Evolutionary conservation across 1,140 invertebrate genomes (phyloP).

Genomic region (Plutomurus gul): DNA sequence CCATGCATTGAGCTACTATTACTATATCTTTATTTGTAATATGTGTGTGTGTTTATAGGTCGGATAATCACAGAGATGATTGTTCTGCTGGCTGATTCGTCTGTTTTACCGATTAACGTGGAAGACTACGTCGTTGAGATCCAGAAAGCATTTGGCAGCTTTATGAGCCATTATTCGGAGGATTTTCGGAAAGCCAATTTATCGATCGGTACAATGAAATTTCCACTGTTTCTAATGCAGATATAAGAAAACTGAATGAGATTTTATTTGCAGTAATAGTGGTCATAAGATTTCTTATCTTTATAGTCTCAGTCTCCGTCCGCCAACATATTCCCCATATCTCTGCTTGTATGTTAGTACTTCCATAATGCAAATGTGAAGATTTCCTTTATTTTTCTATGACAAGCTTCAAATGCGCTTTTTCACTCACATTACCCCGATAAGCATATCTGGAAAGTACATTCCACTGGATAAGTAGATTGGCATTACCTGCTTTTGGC

Average conservation of each 20-base stretch:
- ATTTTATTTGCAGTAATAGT: background rate
- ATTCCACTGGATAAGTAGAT: no score
- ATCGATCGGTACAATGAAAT: constrained; percentile 50
- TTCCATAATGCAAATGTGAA: background rate
- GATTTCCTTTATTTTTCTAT: background rate
- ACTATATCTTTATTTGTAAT: no score
- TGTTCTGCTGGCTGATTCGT: constrained; percentile 50
- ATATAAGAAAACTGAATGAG: background rate
- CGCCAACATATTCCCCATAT: no score
- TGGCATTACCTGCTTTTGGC: no score
- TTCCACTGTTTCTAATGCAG: background rate
- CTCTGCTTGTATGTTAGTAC: background rate
- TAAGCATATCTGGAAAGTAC: no score
- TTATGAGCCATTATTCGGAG: constrained; percentile 48
- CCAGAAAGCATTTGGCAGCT: constrained; percentile 49
- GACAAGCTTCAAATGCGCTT: background rate
- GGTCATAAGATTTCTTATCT: constrained; percentile 13
- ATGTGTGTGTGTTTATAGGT: constrained; percentile 32
- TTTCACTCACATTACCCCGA: no score
- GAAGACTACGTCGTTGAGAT: constrained; percentile 53
- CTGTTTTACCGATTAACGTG: constrained; percentile 51
- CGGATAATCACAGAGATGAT: constrained; percentile 49
- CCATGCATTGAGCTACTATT: no score
- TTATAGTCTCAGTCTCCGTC: background rate
- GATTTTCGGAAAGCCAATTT: constrained; percentile 52